Conservation (phyloP, 2,797 vertebrate species). For the Paratrypauchen microcephalus region DNA sequence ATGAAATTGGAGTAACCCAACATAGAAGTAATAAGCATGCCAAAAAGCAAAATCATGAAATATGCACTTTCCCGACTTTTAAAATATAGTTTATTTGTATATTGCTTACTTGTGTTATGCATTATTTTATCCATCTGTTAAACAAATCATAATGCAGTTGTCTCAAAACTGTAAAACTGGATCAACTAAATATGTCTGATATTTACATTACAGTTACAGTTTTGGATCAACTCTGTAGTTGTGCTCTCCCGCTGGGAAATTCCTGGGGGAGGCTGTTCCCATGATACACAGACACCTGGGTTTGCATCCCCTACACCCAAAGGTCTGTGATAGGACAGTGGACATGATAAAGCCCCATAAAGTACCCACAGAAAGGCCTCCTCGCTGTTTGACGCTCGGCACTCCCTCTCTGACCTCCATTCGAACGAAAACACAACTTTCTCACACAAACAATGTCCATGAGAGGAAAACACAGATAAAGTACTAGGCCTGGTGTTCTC, state of each 20-base stretch:
- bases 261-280: slow-evolving; percentile 72
- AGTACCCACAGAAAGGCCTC: slow-evolving; percentile 49
- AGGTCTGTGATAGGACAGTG: slow-evolving; percentile 43
- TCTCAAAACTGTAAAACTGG: slow-evolving; percentile 5
- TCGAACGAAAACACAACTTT: slow-evolving; percentile 73
- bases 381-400: slow-evolving; percentile 29
- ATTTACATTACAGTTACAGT: slow-evolving; percentile 11
- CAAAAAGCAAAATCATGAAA: too few relatives aligned
- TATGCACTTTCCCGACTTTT: too few relatives aligned
- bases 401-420: slow-evolving; percentile 72
- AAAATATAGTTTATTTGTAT: too few relatives aligned
- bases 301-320: slow-evolving; percentile 53
- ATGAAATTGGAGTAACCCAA: too few relatives aligned
- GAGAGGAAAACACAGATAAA: slow-evolving; percentile 72
- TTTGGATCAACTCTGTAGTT: slow-evolving; percentile 14
- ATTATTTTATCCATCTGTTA: too few relatives aligned
- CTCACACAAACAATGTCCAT: slow-evolving; percentile 67
- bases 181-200: slow-evolving; percentile 25
- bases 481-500: slow-evolving; percentile 55
- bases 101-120: too few relatives aligned
- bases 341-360: slow-evolving; percentile 53
- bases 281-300: slow-evolving; percentile 74
- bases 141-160: too few relatives aligned
- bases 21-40: too few relatives aligned
- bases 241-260: slow-evolving; percentile 59